Evolutionary conservation across 1,140 invertebrate genomes (phyloP).

Genomic region (Pseudomyrmex flavicornis): DNA sequence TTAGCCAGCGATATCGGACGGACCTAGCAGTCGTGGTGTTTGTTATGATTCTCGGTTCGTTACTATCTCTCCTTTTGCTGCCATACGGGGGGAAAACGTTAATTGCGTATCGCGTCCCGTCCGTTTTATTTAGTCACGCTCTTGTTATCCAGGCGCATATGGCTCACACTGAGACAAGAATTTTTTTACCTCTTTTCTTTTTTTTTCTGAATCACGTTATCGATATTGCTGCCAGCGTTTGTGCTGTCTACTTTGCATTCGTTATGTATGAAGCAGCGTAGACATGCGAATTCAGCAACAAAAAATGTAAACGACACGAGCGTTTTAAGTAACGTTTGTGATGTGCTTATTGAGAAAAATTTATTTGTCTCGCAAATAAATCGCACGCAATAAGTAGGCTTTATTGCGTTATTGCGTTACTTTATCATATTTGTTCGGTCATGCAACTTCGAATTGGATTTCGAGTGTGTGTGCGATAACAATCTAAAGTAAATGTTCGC

Average conservation of each 20-base stretch:
- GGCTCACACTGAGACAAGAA: conserved; percentile 44
- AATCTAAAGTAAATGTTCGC: conserved; percentile 29
- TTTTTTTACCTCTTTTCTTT: conserved; percentile 30
- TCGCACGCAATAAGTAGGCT: conserved; percentile 15
- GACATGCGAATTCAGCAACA: not conserved
- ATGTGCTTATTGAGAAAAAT: conserved; percentile 19
- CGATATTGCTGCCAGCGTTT: conserved; percentile 5
- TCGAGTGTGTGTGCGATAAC: not conserved
- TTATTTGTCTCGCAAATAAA: not conserved
- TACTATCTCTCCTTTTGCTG: conserved; percentile 68
- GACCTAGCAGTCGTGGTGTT: conserved; percentile 67
- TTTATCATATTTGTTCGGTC: not conserved
- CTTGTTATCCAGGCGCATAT: conserved; percentile 59
- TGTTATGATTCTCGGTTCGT: conserved; percentile 73
- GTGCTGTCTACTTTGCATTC: not conserved
- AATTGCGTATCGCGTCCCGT: conserved; percentile 73
- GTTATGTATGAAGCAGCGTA: not conserved
- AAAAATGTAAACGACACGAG: not conserved
- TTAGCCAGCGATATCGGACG: conserved; percentile 55
- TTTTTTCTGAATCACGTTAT: conserved; percentile 40
- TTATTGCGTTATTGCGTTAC: not conserved
- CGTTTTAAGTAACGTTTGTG: conserved; percentile 30
- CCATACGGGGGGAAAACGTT: conserved; percentile 59
- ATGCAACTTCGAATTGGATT: not conserved
- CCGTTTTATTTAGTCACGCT: conserved; percentile 68